Evolutionary conservation across 2,888 invertebrate genomes (phyloP).

Genomic region (Cantharis lateralis): DNA sequence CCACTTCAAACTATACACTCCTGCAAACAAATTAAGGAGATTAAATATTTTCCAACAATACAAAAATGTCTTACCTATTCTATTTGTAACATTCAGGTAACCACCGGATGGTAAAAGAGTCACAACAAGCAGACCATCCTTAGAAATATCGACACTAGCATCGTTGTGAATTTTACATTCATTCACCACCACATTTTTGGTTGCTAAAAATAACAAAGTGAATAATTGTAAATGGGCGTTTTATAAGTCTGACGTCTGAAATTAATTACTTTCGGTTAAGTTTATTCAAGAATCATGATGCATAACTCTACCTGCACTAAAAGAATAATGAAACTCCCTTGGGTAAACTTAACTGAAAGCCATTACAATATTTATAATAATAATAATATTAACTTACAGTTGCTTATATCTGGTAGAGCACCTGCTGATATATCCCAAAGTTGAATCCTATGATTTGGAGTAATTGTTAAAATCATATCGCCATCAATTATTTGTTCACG

Average conservation of each 20-base stretch:
- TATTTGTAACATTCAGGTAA: constrained; percentile 69
- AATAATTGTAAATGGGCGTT: not conserved
- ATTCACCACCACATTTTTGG: constrained; percentile 76
- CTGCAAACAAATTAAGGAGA: constrained; percentile 52
- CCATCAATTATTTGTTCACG: constrained; percentile 52
- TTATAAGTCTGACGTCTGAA: too few relatives aligned
- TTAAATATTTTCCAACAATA: not conserved
- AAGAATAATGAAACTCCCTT: too few relatives aligned
- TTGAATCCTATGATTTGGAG: constrained; percentile 79
- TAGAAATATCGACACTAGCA: constrained; percentile 82
- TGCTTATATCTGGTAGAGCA: constrained; percentile 72
- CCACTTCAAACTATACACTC: constrained; percentile 80
- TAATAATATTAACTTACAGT: constrained; percentile 61
- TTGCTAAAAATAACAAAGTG: constrained; percentile 55
- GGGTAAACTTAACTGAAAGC: not conserved
- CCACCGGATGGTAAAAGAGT: constrained; percentile 75
- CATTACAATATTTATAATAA: not conserved
- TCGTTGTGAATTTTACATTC: constrained; percentile 87
- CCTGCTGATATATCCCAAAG: constrained; percentile 80
- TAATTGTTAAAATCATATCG: constrained; percentile 60
- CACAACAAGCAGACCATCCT: constrained; percentile 76
- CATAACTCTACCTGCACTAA: too few relatives aligned
- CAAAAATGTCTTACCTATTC: constrained; percentile 64
- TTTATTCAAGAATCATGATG: too few relatives aligned
- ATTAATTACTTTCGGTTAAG: too few relatives aligned